phyloP scores from a whole-genome alignment of 2,797 vertebrate species.

The Agapornis canus region DNA sequence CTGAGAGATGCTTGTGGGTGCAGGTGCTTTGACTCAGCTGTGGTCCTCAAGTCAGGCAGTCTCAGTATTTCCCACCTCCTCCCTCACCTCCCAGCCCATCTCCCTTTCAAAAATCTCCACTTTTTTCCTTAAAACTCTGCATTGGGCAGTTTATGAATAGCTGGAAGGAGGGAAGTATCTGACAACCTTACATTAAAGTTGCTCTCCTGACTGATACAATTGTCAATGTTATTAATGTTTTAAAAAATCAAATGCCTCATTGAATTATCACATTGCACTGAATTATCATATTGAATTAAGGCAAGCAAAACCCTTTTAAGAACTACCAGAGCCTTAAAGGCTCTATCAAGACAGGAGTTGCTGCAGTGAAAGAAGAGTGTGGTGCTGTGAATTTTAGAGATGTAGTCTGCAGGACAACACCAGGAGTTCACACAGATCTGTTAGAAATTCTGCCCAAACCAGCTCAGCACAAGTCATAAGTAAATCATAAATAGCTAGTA shows the following conservation, averaged over 20 bases:
- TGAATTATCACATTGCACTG: neutral
- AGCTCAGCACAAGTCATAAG: constrained; percentile 29
- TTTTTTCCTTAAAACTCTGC: neutral
- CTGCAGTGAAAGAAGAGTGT: neutral
- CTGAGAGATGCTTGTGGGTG: neutral
- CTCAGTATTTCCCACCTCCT: neutral
- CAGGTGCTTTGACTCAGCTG: neutral
- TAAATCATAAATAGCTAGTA: constrained; percentile 44
- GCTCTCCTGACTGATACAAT: neutral
- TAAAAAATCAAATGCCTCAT: neutral
- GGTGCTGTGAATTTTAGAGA: constrained; percentile 22
- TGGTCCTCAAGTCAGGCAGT: neutral
- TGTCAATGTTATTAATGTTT: neutral
- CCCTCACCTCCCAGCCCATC: neutral
- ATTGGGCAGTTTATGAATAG: neutral
- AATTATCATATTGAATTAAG: neutral
- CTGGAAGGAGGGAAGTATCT: neutral
- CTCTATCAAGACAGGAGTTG: neutral
- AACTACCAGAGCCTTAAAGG: constrained; percentile 1
- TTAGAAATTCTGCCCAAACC: constrained; percentile 56
- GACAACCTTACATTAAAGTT: neutral
- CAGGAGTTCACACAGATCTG: neutral
- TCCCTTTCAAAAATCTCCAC: neutral
- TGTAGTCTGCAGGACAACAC: neutral
- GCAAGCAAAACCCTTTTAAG: neutral